Percentiles rank a stretch among this genome's conserved stretches.
Evolutionary conservation across 2,888 invertebrate genomes (phyloP).

Genomic region (Elegia similella): DNA sequence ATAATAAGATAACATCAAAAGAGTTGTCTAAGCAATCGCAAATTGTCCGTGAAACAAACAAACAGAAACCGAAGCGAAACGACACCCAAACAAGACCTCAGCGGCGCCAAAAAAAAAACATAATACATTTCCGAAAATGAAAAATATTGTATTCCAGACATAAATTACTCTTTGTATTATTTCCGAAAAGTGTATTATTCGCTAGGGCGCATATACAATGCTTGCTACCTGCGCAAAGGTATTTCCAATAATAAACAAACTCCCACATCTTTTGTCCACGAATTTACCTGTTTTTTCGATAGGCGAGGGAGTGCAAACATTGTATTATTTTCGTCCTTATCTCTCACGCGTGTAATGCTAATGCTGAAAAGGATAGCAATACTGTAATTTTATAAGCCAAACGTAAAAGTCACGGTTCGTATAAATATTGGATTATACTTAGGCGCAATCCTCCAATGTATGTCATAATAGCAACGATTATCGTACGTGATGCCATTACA

Average conservation of each 20-base stretch:
- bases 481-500: conserved; percentile 80
- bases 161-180: conserved; percentile 78
- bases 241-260: conserved; percentile 66
- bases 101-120: conserved; percentile 43
- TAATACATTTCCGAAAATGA: conserved; percentile 63
- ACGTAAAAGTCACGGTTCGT: conserved; percentile 66
- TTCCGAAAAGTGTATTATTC: conserved; percentile 79
- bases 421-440: conserved; percentile 81
- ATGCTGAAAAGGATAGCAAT: conserved; percentile 31
- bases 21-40: conserved; percentile 56
- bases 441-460: conserved; percentile 75
- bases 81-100: conserved; percentile 53
- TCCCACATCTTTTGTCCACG: conserved; percentile 69
- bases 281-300: conserved; percentile 70
- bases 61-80: conserved; percentile 69
- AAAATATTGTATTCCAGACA: conserved; percentile 67
- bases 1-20: conserved; percentile 42
- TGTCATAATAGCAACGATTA: conserved; percentile 79
- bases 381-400: conserved; percentile 33
- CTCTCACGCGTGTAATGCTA: conserved; percentile 18
- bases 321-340: conserved; percentile 24
- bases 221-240: conserved; percentile 69
- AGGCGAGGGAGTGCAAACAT: conserved; percentile 45
- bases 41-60: conserved; percentile 77
- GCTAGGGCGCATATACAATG: conserved; percentile 61